Conservation (phyloP, 2,113 vertebrate species). For the Rynchops niger region DNA sequence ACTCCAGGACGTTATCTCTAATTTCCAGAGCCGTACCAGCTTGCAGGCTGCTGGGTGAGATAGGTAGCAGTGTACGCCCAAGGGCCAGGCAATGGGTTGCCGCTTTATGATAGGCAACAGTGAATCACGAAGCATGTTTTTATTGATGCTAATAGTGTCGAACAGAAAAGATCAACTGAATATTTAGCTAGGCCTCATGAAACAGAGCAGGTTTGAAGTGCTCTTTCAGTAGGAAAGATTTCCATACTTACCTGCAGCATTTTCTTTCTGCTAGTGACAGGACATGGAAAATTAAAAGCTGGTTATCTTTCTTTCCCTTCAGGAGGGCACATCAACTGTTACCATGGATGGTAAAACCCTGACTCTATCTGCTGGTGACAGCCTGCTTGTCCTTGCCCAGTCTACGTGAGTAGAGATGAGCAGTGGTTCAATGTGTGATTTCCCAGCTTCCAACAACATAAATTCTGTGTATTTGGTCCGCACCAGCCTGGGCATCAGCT, state of each 20-base stretch:
- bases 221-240: neutral
- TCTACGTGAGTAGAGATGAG: conserved; percentile 77
- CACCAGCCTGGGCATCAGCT: neutral
- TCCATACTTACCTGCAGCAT: neutral
- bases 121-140: neutral
- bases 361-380: conserved; percentile 79
- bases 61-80: neutral
- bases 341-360: conserved; percentile 66
- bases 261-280: neutral
- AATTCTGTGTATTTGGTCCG: neutral
- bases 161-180: neutral
- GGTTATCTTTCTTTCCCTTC: neutral
- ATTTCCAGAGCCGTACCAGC: neutral
- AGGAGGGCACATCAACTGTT: conserved; percentile 87
- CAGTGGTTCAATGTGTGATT: neutral
- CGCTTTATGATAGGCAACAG: neutral
- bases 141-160: neutral
- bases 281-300: neutral
- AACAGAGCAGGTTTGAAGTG: neutral
- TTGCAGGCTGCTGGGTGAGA: neutral
- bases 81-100: neutral
- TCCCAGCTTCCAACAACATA: neutral
- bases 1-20: neutral
- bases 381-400: conserved; percentile 83
- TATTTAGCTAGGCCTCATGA: neutral